Evolutionary conservation across 2,797 vertebrate species (phyloP), one percentile per base, ranked within the genome.

Genomic region (Pelochelys cantorii): DNA sequence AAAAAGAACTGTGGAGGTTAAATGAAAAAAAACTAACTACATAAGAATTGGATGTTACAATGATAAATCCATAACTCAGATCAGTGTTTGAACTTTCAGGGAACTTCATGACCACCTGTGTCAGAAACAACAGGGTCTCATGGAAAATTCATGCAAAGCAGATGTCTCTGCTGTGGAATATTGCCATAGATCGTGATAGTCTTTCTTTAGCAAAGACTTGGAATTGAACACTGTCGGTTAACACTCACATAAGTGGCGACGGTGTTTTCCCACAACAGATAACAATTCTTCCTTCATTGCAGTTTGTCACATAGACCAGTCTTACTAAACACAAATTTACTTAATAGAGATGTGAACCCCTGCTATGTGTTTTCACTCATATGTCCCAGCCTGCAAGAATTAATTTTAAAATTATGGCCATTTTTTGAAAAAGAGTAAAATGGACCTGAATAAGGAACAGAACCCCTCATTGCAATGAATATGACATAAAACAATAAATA

Each of bases 191-290:
- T 48, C 7, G 5, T 48, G n/a, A n/a, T 37, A 2, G n/a, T 71
- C 5, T 71, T n/a, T 10, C 56, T 81, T 92, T 31, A 87, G 29
- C 23, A 20, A 2, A 85, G 29, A 8, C 81, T 52, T 83, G 65
- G 11, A 85, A 94, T 54, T 80, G 85, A 88, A 93, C 55, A 83
- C 60, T 57, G 17, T 79, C 86, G 42, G 31, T 22, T 13, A 68
- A 57, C 29, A 89, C n/a, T 84, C 90, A 92, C 29, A 74, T 29
- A 71, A 85, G 3, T 11, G 89, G 60, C 82, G 52, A 90, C 1
- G 34, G 2, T 10, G 62, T 85, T 90, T 78, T 95, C 93, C 75
- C 86, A 93, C 84, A 95, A 87, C 3, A 34, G 31, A 94, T 68
- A 93, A 88, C 25, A 88, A 83, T 89, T 22, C 8, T 7, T 84